Percentiles rank a stretch among this genome's conserved stretches.
Conservation (phyloP, 1,140 invertebrate genomes). For the Coptotermes formosanus region DNA sequence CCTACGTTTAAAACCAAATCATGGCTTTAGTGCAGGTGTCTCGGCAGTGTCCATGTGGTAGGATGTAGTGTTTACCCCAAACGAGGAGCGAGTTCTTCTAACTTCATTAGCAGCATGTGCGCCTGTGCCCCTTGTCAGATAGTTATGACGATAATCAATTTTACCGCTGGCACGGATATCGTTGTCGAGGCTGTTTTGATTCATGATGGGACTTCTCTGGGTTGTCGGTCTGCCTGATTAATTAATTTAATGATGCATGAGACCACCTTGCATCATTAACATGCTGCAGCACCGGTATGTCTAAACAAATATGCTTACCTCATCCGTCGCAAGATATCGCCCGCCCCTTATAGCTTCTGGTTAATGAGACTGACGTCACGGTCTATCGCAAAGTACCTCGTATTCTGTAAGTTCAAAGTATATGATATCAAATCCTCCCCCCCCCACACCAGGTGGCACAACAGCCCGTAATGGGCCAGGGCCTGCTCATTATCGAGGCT, state of each 20-base stretch:
- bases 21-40: too few species aligned
- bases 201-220: neutral
- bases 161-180: neutral
- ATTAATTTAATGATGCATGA: neutral
- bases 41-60: too few species aligned
- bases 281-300: neutral
- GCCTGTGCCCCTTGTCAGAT: neutral
- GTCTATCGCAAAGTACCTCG: too few species aligned
- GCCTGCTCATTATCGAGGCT: too few species aligned
- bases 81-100: neutral
- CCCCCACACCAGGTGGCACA: too few species aligned
- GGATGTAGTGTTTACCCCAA: too few species aligned
- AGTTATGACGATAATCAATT: neutral
- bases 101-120: neutral
- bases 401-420: too few species aligned
- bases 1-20: too few species aligned
- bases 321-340: neutral
- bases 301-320: neutral
- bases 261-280: neutral
- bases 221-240: neutral
- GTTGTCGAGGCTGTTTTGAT: neutral
- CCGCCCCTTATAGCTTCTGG: neutral
- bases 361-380: neutral
- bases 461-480: too few species aligned
- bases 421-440: too few species aligned